phyloP scores from a whole-genome alignment of 2,888 invertebrate genomes.

The Drosophila suboccidentalis region DNA sequence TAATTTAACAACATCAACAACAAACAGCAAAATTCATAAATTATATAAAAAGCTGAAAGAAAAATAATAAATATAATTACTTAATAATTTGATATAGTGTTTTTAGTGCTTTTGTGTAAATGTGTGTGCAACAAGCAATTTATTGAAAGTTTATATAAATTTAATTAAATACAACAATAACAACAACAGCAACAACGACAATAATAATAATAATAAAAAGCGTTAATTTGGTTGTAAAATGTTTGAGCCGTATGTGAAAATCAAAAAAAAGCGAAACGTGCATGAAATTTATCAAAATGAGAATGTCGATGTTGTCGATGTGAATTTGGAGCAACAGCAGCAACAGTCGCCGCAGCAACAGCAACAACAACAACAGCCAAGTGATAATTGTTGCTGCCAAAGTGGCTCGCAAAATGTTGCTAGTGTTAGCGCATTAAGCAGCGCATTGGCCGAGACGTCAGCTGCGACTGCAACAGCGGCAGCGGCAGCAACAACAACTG shows the following conservation, averaged over 20 bases:
- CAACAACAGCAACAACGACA: conserved; percentile 2
- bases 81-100: conserved; percentile 27
- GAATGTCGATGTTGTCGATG: conserved; percentile 60
- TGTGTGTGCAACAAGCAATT: conserved; percentile 28
- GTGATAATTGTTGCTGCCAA: conserved; percentile 79
- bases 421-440: conserved; percentile 48
- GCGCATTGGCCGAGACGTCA: conserved; percentile 49
- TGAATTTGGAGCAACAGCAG: conserved; percentile 76
- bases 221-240: conserved; percentile 77
- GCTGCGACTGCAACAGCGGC: conserved; percentile 40
- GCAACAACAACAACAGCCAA: conserved; percentile 40
- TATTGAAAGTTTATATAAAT: conserved; percentile 18
- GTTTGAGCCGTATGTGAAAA: conserved; percentile 86
- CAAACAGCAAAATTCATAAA: conserved; percentile 24
- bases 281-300: conserved; percentile 78
- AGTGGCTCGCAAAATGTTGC: conserved; percentile 60
- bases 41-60: conserved; percentile 14
- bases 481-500: conserved; percentile 49
- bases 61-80: conserved; percentile 11
- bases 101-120: conserved; percentile 47
- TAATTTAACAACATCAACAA: conserved; percentile 34
- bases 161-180: conserved; percentile 5
- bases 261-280: conserved; percentile 84
- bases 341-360: conserved; percentile 60
- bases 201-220: conserved; percentile 32